These are phyloP conservation scores for Dendropsophus ebraccatus DNA, from an alignment of 2,113 vertebrate genomes.

Conservation along the genomic window DNA sequence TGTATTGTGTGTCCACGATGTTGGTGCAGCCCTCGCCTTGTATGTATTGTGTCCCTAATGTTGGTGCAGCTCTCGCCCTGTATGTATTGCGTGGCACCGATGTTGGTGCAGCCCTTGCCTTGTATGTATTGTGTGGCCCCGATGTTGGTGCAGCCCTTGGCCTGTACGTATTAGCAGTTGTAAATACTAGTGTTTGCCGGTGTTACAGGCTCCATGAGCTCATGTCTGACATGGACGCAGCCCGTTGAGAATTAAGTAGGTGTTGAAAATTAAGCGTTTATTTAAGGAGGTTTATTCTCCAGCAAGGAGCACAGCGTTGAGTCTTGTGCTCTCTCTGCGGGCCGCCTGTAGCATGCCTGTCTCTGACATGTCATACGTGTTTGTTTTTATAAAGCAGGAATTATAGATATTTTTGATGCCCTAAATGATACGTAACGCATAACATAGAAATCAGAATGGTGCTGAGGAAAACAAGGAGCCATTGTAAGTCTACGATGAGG, in stretches of 20 bases:
- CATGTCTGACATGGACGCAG: constrained; percentile 64
- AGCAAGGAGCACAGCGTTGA: constrained; percentile 34
- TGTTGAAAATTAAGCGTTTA: constrained; percentile 72
- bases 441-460: background rate
- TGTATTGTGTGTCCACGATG: constrained; percentile 24
- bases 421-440: background rate
- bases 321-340: constrained; percentile 1
- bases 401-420: background rate
- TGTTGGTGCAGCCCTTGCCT: background rate
- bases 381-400: constrained; percentile 4
- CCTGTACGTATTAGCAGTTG: constrained; percentile 42
- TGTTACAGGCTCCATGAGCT: constrained; percentile 67
- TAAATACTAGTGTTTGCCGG: constrained; percentile 62
- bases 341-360: background rate
- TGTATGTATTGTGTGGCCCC: constrained; percentile 38
- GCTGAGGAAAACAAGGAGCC: background rate
- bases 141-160: background rate
- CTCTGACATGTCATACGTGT: background rate
- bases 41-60: too few species aligned
- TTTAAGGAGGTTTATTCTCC: constrained; percentile 61
- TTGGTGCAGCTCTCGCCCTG: too few species aligned
- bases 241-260: constrained; percentile 70
- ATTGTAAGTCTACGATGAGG: background rate
- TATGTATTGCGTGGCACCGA: constrained; percentile 27
- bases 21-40: too few species aligned